Evolutionary conservation across 2,797 vertebrate species (phyloP), one percentile per base, ranked within the genome.

Genomic region (Picus viridis): DNA sequence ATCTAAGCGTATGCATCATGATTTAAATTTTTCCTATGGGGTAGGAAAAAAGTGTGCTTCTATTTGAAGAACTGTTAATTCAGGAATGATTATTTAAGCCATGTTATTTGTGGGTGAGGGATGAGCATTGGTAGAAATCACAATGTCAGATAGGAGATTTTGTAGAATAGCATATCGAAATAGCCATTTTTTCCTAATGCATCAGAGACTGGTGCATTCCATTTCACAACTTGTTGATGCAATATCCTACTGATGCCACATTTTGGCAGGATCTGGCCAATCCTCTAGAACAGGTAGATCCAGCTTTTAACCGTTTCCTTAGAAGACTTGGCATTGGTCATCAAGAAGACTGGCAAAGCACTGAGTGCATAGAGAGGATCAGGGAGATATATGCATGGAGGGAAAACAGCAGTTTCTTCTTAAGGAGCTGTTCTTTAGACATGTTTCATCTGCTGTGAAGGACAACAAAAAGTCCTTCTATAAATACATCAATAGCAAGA

Each of bases 231-330:
- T 70, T 58, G 12, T 61, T 83, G 73, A 30, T 83, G 74, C 47
- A 22, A 0, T 51, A 67, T 14, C 53, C 22, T 29, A 39, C 5
- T 85, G 82, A 74, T 86, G 81, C 26, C 73, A 45, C 15, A 17
- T 29, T 71, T 90, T 85, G 84, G 56, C 82, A 69, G 84, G 79
- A 83, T 75, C 61, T 73, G 47, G 47, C 63, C 9, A 57, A 76
- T 47, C 79, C 76, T 36, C 30, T 62, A 83, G 74, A 83, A 63
- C 59, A 54, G 49, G 58, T 20, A 67, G 51, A 72, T 82, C 53
- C 73, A 61, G 59, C 67, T 90, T 94, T 94, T 92, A 53, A 39
- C 39, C 39, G 12, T 90, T 78, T 80, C 73, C 41, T 59, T 41
- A 39, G 57, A 17, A 17, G 34, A 0, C 63, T 88, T 92, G 86